Evolutionary conservation across 1,140 invertebrate genomes (phyloP).

Genomic region (Drosophila punjabiensis): DNA sequence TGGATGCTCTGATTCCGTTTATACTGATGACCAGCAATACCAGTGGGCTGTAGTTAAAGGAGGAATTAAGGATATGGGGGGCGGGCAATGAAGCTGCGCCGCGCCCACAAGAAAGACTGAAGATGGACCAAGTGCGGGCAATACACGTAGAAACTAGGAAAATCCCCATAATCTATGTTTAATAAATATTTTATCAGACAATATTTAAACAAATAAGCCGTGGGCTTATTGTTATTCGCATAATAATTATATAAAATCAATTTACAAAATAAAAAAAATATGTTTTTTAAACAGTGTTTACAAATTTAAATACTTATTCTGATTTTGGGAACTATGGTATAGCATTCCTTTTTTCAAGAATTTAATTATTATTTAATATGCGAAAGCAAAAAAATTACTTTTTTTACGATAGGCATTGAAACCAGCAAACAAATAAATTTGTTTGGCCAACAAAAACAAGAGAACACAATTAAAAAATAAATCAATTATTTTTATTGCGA

Average conservation of each 20-base stretch:
- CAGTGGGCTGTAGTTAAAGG: slow-evolving; percentile 53
- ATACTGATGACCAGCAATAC: slow-evolving; percentile 92
- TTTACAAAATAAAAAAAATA: slow-evolving; percentile 17
- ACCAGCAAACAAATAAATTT: not conserved
- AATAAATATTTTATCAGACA: slow-evolving; percentile 32
- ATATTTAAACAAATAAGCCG: slow-evolving; percentile 16
- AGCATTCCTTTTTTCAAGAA: not conserved
- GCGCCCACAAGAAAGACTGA: slow-evolving; percentile 65
- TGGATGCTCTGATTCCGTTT: slow-evolving; percentile 96
- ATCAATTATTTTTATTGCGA: not conserved
- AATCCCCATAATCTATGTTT: slow-evolving; percentile 30
- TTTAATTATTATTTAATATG: too few species aligned
- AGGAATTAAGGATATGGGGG: not conserved
- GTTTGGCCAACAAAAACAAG: not conserved
- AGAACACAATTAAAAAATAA: not conserved
- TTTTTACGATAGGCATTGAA: too few species aligned
- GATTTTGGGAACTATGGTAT: not conserved
- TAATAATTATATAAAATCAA: slow-evolving; percentile 11
- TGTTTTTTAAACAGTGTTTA: slow-evolving; percentile 19
- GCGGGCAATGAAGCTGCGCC: not conserved
- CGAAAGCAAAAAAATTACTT: too few species aligned
- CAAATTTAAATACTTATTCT: not conserved
- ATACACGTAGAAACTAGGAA: slow-evolving; percentile 59
- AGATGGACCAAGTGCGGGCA: slow-evolving; percentile 71
- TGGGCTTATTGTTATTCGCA: slow-evolving; percentile 24